Percentiles rank a stretch among this genome's conserved stretches.
phyloP scores from a whole-genome alignment of 2,113 vertebrate genomes.

The Gorsachius goisagi region DNA sequence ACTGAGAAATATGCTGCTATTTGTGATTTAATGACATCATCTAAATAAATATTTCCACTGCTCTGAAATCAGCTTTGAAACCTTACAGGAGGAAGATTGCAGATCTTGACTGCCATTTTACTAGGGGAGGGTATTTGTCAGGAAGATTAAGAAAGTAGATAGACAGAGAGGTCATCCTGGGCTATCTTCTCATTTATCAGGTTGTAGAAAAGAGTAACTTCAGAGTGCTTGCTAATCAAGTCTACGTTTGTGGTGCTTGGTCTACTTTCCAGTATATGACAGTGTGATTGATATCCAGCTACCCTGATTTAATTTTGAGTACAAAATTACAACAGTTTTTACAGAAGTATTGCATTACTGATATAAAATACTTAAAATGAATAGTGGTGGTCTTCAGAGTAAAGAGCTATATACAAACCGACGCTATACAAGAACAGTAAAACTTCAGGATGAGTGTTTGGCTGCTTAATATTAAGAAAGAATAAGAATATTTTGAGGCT shows the following conservation, averaged over 20 bases:
- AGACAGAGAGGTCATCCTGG: neutral
- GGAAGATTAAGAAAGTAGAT: neutral
- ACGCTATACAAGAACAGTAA: too few relatives aligned
- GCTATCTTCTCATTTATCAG: neutral
- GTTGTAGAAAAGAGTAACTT: neutral
- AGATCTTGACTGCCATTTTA: neutral
- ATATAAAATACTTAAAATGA: neutral
- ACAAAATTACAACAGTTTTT: neutral
- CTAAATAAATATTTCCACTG: constrained; percentile 15
- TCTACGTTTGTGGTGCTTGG: neutral
- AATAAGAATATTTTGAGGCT: neutral
- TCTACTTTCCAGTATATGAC: neutral
- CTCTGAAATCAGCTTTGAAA: neutral
- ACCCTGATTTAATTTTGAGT: neutral
- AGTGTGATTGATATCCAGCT: neutral
- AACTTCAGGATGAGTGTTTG: neutral
- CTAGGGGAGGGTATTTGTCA: neutral
- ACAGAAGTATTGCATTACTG: neutral
- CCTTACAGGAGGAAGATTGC: neutral
- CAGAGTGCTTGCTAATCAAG: neutral
- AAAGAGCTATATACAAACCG: neutral
- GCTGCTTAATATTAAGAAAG: neutral
- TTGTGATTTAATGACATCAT: neutral
- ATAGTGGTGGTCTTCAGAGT: neutral
- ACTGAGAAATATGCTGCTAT: neutral